Percentiles rank a stretch among this genome's conserved stretches.
Evolutionary conservation across 2,797 vertebrate species (phyloP).

Genomic region (Buphagus erythrorhynchus): DNA sequence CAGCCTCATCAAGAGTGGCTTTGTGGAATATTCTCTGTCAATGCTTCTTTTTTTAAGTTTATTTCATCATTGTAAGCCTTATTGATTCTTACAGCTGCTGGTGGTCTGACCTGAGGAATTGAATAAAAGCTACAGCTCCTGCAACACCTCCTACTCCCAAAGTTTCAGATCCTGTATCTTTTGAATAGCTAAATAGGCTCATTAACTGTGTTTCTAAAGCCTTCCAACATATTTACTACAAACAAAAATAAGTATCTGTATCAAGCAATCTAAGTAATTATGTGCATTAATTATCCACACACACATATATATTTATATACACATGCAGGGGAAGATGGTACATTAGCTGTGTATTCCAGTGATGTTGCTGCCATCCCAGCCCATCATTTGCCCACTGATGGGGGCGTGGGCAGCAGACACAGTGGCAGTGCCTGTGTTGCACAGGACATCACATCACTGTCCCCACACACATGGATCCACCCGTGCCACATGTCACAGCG

Average conservation of each 20-base stretch:
- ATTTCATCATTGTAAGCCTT: conserved; percentile 35
- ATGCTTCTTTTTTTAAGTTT: neutral
- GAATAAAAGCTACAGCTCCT: neutral
- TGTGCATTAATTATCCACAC: neutral
- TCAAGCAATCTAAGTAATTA: neutral
- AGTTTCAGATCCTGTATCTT: neutral
- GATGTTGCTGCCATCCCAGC: neutral
- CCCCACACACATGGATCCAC: accelerated
- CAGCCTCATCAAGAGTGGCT: neutral
- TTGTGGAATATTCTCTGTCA: neutral
- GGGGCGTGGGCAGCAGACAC: neutral
- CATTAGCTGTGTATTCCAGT: neutral
- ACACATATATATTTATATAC: neutral
- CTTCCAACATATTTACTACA: neutral
- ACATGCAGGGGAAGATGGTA: neutral
- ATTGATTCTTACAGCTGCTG: conserved; percentile 43
- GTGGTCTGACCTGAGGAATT: conserved; percentile 11
- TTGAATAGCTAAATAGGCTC: conserved; percentile 6
- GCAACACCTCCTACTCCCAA: neutral
- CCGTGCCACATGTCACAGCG: accelerated
- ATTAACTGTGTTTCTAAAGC: conserved; percentile 6
- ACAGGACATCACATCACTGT: accelerated
- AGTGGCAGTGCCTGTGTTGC: accelerated
- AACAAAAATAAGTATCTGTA: neutral
- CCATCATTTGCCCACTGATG: accelerated